phyloP scores from a whole-genome alignment of 2,888 invertebrate genomes.

The Euzophera pinguis region DNA sequence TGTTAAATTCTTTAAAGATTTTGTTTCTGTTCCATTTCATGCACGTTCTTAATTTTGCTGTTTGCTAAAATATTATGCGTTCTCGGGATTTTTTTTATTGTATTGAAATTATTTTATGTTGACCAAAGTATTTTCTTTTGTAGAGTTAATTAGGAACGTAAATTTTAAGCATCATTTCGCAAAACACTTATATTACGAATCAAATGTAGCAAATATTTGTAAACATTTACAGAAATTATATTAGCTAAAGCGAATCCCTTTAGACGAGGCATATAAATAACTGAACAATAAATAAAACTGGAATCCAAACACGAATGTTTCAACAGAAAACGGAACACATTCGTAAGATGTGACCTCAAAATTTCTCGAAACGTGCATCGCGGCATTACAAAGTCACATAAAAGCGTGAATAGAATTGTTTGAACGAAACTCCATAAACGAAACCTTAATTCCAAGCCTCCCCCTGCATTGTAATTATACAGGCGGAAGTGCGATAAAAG shows the following conservation, averaged over 20 bases:
- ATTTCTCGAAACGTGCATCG: slow-evolving; percentile 12
- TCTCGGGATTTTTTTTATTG: background rate
- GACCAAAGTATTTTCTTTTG: too few relatives aligned
- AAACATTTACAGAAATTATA: too few relatives aligned
- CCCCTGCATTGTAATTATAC: slow-evolving; percentile 74
- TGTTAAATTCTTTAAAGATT: slow-evolving; percentile 19
- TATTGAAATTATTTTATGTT: too few relatives aligned
- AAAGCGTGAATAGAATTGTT: slow-evolving; percentile 30
- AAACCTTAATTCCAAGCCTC: slow-evolving; percentile 52
- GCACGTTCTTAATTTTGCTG: too few relatives aligned
- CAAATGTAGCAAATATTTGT: too few relatives aligned
- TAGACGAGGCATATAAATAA: too few relatives aligned
- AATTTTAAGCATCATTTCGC: too few relatives aligned
- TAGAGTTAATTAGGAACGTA: too few relatives aligned
- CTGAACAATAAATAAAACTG: background rate
- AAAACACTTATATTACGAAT: too few relatives aligned
- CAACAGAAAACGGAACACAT: background rate
- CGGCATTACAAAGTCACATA: slow-evolving; percentile 23
- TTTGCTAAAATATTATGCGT: background rate
- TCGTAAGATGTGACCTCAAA: slow-evolving; percentile 13
- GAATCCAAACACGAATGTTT: background rate
- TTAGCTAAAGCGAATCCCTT: too few relatives aligned
- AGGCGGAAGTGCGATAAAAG: slow-evolving; percentile 68
- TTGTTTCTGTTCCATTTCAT: slow-evolving; percentile 3
- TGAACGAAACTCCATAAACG: slow-evolving; percentile 48